A percentile compares a stretch with the other conserved stretches of the same genome.
Evolutionary conservation across 2,888 invertebrate genomes (phyloP).

Genomic region (Glyphotaelius pellucidus): DNA sequence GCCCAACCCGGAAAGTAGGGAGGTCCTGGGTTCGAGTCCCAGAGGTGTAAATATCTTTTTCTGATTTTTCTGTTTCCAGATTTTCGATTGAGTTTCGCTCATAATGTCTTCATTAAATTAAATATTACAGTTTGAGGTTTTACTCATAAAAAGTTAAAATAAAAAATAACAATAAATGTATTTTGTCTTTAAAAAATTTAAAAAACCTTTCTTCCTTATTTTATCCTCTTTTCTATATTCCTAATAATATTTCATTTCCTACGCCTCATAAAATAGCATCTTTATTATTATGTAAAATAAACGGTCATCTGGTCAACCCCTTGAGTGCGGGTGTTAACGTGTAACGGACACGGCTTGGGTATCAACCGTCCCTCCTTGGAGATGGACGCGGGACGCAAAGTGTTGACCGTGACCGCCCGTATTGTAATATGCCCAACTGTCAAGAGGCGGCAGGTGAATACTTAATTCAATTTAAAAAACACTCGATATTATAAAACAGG

Average conservation of each 20-base stretch:
- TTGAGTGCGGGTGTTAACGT: background rate
- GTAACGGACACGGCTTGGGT: background rate
- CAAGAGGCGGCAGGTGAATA: background rate
- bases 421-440: background rate
- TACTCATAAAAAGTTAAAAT: too few relatives aligned
- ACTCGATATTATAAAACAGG: background rate
- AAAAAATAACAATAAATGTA: too few relatives aligned
- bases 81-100: too few relatives aligned
- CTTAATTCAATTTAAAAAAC: background rate
- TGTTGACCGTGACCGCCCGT: slow-evolving; percentile 35
- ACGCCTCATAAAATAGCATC: background rate
- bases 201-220: background rate
- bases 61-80: too few relatives aligned
- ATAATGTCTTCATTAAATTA: too few relatives aligned
- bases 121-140: too few relatives aligned
- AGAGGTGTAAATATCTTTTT: too few relatives aligned
- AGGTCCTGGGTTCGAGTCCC: too few relatives aligned
- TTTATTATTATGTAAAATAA: background rate
- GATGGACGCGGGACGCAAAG: slow-evolving; percentile 25
- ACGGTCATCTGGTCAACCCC: slow-evolving; percentile 11
- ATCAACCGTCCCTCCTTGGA: slow-evolving; percentile 11
- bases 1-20: too few relatives aligned
- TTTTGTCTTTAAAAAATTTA: background rate
- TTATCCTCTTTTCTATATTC: background rate
- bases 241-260: background rate